Evolutionary conservation across 30 jellyfish, hydroid and myxozoan species (phyloP), one percentile per base, ranked within the genome.

Genomic region (Cassiopea xamachana): DNA sequence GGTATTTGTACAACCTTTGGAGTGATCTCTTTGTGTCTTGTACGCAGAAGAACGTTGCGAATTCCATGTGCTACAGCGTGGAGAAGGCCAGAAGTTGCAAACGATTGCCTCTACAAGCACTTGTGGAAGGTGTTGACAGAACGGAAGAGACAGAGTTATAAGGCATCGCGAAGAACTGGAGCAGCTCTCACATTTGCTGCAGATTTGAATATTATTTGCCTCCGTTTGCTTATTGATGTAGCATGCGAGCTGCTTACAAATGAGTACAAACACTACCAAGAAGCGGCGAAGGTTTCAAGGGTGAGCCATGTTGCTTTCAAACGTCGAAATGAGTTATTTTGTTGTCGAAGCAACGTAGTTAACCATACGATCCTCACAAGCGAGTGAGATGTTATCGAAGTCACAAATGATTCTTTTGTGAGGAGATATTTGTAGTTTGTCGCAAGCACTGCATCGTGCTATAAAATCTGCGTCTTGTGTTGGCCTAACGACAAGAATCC

Each of bases 201-300:
- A 43, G 10, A 71, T 15, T 6, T 71, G n/a, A 71, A 43, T 12
- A 43, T 43, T 71, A 71, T 71, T 71, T 12, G 15, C 55, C 27
- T 55, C 80, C 27, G 4, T 43, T 18, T n/a, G 43, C 15, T 2
- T 39, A 27, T 19, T 1, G 27, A 1, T 5, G 80, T 71, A 71
- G 27, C 84, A 84, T 84, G 92, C 77, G 13, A 43, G 49, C 51
- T 43, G 61, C 58, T 10, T 5, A 55, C 55, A 58, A 73, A 88
- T 88, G 95, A 88, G 90, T 73, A 64, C 86, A 55, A 79, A 70
- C 44, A 44, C 95, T 73, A 79, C 87, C 70, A 88, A 88, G 82
- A 46, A 88, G 48, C 90, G 95, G 43, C 91, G 95, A 15, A 27
- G 89, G 45, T 50, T 87, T 59, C 95, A 88, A 71, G 90, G 95